A percentile compares a stretch with the other conserved stretches of the same genome.
Evolutionary conservation across 92 coral and sea anemone genomes (phyloP).

Genomic region (Hydrozoanthus gracilis): DNA sequence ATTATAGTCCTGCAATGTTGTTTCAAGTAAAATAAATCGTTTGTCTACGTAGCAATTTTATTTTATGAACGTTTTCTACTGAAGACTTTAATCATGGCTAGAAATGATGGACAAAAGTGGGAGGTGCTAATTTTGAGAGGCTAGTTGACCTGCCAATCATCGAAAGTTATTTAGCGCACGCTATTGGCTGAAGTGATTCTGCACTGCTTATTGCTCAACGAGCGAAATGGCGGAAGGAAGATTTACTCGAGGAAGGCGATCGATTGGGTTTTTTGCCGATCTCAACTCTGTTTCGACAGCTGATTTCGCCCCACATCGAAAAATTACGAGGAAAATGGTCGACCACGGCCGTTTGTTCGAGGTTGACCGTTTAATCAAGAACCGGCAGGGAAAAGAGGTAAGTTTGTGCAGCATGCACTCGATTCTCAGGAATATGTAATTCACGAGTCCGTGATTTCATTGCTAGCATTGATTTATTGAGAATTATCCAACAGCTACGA

Average conservation of each 20-base stretch:
- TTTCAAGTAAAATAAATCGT: too few relatives aligned
- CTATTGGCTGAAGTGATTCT: constrained; percentile 39
- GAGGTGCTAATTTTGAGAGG: constrained; percentile 47
- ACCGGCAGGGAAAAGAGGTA: constrained; percentile 43
- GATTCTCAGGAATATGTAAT: constrained; percentile 17
- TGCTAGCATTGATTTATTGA: constrained; percentile 22
- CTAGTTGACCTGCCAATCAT: constrained; percentile 55
- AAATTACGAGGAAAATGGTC: constrained; percentile 23
- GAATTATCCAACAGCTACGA: constrained; percentile 17
- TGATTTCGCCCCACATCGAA: constrained; percentile 31
- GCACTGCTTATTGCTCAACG: not conserved
- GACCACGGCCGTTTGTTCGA: constrained; percentile 38
- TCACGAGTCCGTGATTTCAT: constrained; percentile 26
- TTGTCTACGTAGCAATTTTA: too few relatives aligned
- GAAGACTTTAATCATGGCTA: too few relatives aligned
- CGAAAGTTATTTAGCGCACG: constrained; percentile 22
- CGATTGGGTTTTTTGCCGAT: constrained; percentile 24
- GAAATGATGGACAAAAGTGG: constrained; percentile 46
- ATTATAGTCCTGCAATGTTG: too few relatives aligned
- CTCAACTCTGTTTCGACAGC: constrained; percentile 22
- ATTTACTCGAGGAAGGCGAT: constrained; percentile 35
- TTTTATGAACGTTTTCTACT: too few relatives aligned
- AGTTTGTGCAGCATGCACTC: constrained; percentile 36
- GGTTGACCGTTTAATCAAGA: constrained; percentile 36
- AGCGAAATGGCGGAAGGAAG: constrained; percentile 11